Conservation (phyloP, 2,797 vertebrate species). For the Meriones psammophilus region DNA sequence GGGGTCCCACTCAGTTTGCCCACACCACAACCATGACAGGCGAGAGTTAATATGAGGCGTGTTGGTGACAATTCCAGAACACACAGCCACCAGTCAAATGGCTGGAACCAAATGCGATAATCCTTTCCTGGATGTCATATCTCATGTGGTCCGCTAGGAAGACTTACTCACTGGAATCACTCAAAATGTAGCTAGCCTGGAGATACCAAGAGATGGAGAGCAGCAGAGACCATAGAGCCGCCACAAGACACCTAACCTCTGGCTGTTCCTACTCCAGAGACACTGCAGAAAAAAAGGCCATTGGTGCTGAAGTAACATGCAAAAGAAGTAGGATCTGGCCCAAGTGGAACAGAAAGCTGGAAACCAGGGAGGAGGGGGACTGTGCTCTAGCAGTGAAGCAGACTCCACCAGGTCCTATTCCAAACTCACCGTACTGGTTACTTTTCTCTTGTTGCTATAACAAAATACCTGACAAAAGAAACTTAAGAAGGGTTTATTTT, state of each 20-base stretch:
- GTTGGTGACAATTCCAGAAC: not conserved
- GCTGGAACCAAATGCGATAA: fast-evolving
- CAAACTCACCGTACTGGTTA: not conserved
- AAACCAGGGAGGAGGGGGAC: not conserved
- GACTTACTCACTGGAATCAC: fast-evolving
- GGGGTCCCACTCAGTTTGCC: not conserved
- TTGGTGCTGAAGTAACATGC: not conserved
- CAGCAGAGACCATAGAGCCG: not conserved
- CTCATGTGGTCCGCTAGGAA: not conserved
- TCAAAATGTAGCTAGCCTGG: not conserved
- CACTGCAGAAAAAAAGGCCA: not conserved
- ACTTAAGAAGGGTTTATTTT: not conserved
- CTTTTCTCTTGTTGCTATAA: not conserved
- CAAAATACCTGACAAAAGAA: not conserved
- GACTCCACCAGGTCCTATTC: not conserved
- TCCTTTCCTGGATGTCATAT: not conserved
- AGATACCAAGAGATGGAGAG: not conserved
- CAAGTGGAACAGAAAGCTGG: not conserved
- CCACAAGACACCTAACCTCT: not conserved
- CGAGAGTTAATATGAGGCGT: fast-evolving
- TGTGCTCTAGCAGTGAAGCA: not conserved
- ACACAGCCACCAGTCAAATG: not conserved
- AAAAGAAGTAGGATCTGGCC: not conserved
- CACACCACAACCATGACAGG: fast-evolving
- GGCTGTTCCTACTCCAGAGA: not conserved